Base-by-base conservation (phyloP, 2,797 vertebrate genomes). In the Thaleichthys pacificus region DNA sequence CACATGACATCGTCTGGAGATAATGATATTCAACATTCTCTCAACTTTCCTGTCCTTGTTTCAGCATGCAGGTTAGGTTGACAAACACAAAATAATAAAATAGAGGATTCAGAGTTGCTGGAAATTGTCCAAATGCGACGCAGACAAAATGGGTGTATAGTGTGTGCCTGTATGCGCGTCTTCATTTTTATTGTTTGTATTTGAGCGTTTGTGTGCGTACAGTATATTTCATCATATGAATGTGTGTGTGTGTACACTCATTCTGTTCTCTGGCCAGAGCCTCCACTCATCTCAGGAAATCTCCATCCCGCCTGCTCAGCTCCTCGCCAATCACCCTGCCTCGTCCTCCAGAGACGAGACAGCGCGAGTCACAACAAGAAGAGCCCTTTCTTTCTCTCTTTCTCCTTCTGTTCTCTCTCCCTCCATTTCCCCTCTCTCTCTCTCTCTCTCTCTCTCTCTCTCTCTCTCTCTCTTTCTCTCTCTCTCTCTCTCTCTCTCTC, bases 331-430 rank as follows among this genome's bases (percentile, higher is more conserved):
- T 68, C 21, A 9, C 64, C 74, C 54, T 15, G 17, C 60, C 63
- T 51, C 49, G 11, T 14, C 5, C 15, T 54, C 51, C 77, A 76
- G 72, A 63, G 61, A 62, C 80, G 78, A 42, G 71, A 82, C 80
- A 77, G 69, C 66, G 56, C 49, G 86, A 89, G 80, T 90, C 85
- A 89, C 86, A 70, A 76, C 65, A 73, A 73, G 77, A 80, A 72
- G 78, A 80, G 81, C 79, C 72, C 51, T 79, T 35, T 66, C 61
- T 72, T 26, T 26, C 24, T 24, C 24, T 42, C 61, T 49, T 54
- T 54, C 51, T 54, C 51, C 51, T 19, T 76, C 82, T 79, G 78
- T 66, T 72, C 65, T 66, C 56, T 47, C 35, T 42, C 8, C 32
- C 32, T 35, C 32, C 32, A 68, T 77, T 70, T 66, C 56, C 19